Conservation (phyloP, 2,888 invertebrate genomes). For the Pharmacophagus antenor region DNA sequence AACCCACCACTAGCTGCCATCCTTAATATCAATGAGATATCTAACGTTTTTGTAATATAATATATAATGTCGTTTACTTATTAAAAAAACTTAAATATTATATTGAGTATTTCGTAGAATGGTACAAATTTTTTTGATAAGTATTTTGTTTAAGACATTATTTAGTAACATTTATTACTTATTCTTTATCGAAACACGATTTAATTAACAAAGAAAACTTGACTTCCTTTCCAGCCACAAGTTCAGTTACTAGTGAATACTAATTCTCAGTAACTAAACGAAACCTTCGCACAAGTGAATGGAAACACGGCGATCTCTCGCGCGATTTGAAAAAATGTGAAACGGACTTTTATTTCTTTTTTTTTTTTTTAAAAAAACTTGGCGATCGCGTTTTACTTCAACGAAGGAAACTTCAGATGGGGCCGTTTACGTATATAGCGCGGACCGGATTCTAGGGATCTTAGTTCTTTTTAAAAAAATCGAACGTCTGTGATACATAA, state of each 20-base stretch:
- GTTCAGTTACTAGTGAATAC: constrained; percentile 1
- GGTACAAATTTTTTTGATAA: too few species aligned
- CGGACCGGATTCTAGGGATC: constrained; percentile 6
- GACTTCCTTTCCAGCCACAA: constrained; percentile 3
- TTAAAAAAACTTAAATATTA: too few species aligned
- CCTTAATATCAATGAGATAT: too few species aligned
- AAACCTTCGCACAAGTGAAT: constrained; percentile 15
- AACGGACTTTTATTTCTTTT: constrained; percentile 18
- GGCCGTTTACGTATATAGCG: constrained; percentile 13
- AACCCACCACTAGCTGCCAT: too few species aligned
- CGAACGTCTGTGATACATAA: constrained; percentile 1
- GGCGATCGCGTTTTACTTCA: constrained; percentile 18
- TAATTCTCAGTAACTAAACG: constrained; percentile 15
- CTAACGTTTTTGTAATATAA: too few species aligned
- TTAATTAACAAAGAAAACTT: background rate
- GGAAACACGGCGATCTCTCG: constrained; percentile 28
- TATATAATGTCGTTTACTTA: too few species aligned
- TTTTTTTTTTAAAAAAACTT: constrained; percentile 12
- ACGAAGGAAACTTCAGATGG: constrained; percentile 14
- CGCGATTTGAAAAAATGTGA: constrained; percentile 19
- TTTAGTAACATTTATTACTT: too few species aligned
- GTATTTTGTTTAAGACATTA: too few species aligned
- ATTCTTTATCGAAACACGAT: too few species aligned
- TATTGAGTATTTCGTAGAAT: too few species aligned
- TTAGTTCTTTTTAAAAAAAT: background rate